Percentiles rank a stretch among this genome's conserved stretches.
These are phyloP conservation scores for Chaenodraco wilsoni DNA, from an alignment of 2,797 vertebrate genomes.

Conservation along the genomic window DNA sequence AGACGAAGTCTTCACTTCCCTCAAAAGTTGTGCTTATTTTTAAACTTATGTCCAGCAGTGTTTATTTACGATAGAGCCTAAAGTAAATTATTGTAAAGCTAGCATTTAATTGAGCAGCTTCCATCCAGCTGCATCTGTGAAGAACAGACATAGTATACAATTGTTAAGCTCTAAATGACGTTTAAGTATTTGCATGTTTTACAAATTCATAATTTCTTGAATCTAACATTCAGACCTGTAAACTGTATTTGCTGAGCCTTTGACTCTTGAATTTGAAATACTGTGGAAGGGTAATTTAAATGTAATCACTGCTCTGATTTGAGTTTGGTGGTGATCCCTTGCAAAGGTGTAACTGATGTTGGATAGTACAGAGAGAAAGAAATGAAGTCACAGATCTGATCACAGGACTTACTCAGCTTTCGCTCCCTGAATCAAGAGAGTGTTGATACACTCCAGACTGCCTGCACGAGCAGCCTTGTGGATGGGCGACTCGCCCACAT, in stretches of 20 bases:
- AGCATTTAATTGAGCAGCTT: constrained; percentile 10
- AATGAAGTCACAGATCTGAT: constrained; percentile 63
- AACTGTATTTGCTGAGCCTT: constrained; percentile 15
- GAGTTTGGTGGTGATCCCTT: constrained; percentile 79
- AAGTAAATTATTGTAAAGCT: neutral
- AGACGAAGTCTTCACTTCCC: neutral
- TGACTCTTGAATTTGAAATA: neutral
- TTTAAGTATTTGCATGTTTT: neutral
- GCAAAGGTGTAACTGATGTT: constrained; percentile 71
- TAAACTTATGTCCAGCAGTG: neutral
- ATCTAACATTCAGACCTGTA: neutral
- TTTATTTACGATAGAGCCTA: neutral
- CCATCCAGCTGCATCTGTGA: neutral
- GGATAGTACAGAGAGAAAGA: constrained; percentile 71
- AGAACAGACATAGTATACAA: neutral
- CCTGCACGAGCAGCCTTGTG: constrained; percentile 99
- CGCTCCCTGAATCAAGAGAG: constrained; percentile 96
- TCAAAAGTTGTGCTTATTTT: constrained; percentile 1
- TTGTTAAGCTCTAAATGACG: neutral
- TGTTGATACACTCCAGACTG: constrained; percentile 96
- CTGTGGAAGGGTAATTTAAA: constrained; percentile 1
- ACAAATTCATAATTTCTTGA: neutral
- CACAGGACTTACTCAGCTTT: constrained; percentile 95
- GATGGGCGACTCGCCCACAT: constrained; percentile 98
- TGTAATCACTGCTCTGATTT: constrained; percentile 5